Percentiles rank a stretch among this genome's conserved stretches.
phyloP scores from a whole-genome alignment of 1,140 invertebrate genomes.

The Papilio polyxenes region DNA sequence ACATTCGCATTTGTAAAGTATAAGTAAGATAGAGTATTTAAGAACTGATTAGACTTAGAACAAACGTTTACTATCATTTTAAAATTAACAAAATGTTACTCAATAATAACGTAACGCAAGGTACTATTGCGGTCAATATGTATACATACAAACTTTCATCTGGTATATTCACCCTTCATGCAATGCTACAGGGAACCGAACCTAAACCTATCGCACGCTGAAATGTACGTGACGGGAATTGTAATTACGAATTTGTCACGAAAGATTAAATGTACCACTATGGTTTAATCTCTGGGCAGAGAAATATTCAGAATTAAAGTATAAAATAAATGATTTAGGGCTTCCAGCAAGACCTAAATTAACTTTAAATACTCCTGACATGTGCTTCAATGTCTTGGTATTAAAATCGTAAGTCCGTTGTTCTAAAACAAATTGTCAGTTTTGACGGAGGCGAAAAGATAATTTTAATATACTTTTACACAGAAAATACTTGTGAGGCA shows the following conservation, averaged over 20 bases:
- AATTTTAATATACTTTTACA: neutral
- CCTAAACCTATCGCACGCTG: conserved; percentile 43
- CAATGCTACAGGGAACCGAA: conserved; percentile 40
- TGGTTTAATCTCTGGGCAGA: conserved; percentile 1
- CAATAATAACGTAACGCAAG: neutral
- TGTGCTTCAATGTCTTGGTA: no score
- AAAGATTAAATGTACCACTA: conserved; percentile 3
- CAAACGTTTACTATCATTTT: no score
- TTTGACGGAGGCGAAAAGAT: neutral
- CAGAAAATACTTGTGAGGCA: neutral
- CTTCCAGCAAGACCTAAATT: neutral
- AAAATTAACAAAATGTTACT: neutral
- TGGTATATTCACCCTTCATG: conserved; percentile 27
- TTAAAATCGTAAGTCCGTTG: no score
- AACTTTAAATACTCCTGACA: no score
- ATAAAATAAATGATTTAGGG: neutral
- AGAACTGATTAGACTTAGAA: no score
- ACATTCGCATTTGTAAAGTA: no score
- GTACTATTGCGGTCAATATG: conserved; percentile 25
- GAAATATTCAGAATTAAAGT: neutral
- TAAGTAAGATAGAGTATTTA: no score
- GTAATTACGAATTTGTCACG: conserved; percentile 10
- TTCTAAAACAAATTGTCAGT: neutral
- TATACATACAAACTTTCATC: neutral
- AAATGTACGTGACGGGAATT: conserved; percentile 42